Conservation (phyloP, 2,888 invertebrate species). For the Orchesellides sinensis region DNA sequence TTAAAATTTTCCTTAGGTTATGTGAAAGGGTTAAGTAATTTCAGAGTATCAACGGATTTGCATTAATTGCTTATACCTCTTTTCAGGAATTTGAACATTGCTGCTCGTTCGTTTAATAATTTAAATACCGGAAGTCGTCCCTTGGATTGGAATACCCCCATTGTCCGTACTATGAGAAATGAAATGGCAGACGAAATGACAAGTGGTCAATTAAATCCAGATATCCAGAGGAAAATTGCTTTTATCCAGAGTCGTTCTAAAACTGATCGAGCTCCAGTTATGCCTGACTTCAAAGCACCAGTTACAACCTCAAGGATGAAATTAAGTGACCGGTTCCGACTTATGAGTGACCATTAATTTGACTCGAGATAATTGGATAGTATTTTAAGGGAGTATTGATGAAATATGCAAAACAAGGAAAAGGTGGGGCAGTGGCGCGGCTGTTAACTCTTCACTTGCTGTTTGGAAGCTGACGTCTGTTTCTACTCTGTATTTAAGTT, state of each 20-base stretch:
- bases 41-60: no score
- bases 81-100: background rate
- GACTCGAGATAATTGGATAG: background rate
- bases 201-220: conserved; percentile 67
- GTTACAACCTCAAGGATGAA: conserved; percentile 70
- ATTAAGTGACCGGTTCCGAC: conserved; percentile 70
- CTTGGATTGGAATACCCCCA: conserved; percentile 58
- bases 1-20: background rate
- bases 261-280: conserved; percentile 55
- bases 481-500: no score
- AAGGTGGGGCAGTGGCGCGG: no score
- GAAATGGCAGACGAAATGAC: conserved; percentile 58
- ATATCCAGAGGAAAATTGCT: conserved; percentile 72
- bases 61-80: no score
- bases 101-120: background rate
- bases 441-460: no score
- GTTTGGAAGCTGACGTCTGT: no score
- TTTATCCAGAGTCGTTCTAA: conserved; percentile 70
- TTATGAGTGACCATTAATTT: conserved; percentile 49
- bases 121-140: no score
- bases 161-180: conserved; percentile 61
- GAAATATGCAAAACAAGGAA: no score
- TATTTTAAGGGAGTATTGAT: background rate
- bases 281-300: conserved; percentile 72
- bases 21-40: no score